Conservation (phyloP, 2,797 vertebrate species). For the Caiman crocodilus region DNA sequence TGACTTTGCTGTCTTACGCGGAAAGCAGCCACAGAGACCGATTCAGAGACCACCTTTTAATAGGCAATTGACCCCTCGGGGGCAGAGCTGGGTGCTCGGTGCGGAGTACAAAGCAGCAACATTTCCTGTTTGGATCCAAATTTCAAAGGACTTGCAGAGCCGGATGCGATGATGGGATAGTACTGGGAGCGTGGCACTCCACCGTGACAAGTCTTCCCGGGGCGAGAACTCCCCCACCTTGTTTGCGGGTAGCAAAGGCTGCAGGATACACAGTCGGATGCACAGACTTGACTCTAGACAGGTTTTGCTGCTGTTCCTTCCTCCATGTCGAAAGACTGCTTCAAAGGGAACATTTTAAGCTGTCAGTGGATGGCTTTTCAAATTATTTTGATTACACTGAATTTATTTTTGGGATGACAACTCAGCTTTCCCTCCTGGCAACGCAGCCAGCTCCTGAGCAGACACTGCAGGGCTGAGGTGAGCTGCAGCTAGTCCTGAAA, state of each 20-base stretch:
- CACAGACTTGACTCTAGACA: background rate
- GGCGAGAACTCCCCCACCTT: background rate
- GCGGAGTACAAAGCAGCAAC: background rate
- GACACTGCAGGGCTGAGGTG: background rate
- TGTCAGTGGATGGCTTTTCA: background rate
- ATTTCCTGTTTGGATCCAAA: background rate
- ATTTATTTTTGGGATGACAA: slow-evolving; percentile 30
- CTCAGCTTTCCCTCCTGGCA: background rate
- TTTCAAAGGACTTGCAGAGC: background rate
- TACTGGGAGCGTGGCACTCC: background rate
- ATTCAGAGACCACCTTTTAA: background rate
- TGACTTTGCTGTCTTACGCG: background rate
- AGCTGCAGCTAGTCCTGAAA: background rate
- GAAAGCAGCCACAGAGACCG: background rate
- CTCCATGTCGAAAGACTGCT: background rate
- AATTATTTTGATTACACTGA: slow-evolving; percentile 9
- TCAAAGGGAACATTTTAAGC: background rate
- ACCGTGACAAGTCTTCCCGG: background rate
- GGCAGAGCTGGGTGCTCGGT: background rate
- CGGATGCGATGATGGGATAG: background rate
- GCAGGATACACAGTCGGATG: background rate
- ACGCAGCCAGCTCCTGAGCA: background rate
- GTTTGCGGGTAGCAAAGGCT: background rate
- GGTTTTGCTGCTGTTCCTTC: background rate
- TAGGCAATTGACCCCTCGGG: background rate